These are phyloP conservation scores for Laticauda colubrina DNA, from an alignment of 2,113 vertebrate species.

Conservation along the genomic window DNA sequence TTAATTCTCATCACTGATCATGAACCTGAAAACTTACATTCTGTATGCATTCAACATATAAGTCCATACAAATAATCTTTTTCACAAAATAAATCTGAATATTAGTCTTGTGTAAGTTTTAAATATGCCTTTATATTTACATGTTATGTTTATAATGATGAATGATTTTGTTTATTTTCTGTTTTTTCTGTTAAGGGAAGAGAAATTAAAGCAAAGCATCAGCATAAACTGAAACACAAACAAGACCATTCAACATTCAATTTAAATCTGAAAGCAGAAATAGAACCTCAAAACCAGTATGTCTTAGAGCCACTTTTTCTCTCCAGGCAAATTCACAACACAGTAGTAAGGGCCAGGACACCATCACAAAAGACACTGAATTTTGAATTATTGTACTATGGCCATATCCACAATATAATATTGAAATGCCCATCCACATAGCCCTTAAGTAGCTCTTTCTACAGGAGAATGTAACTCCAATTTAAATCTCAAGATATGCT, in stretches of 20 bases:
- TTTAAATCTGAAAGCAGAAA: not conserved
- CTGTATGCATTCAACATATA: constrained; percentile 18
- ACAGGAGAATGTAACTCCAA: not conserved
- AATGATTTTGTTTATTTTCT: not conserved
- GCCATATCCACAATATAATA: not conserved
- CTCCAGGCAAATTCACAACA: not conserved
- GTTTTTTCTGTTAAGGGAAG: not conserved
- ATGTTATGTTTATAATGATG: not conserved
- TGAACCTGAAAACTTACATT: constrained; percentile 34
- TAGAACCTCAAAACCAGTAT: not conserved
- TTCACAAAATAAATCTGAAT: constrained; percentile 37
- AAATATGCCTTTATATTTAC: not conserved
- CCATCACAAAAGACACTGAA: not conserved
- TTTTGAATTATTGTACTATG: not conserved
- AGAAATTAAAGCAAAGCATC: not conserved
- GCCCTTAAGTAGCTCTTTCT: not conserved
- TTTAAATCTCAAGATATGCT: not conserved
- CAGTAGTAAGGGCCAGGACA: not conserved
- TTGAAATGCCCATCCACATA: not conserved
- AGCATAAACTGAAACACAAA: not conserved
- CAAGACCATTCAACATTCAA: not conserved
- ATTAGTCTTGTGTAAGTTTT: constrained; percentile 20
- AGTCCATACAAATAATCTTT: constrained; percentile 33
- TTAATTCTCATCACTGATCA: constrained; percentile 30
- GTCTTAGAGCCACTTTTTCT: not conserved